phyloP scores from a whole-genome alignment of 2,113 vertebrate genomes.

The Hucho hucho region DNA sequence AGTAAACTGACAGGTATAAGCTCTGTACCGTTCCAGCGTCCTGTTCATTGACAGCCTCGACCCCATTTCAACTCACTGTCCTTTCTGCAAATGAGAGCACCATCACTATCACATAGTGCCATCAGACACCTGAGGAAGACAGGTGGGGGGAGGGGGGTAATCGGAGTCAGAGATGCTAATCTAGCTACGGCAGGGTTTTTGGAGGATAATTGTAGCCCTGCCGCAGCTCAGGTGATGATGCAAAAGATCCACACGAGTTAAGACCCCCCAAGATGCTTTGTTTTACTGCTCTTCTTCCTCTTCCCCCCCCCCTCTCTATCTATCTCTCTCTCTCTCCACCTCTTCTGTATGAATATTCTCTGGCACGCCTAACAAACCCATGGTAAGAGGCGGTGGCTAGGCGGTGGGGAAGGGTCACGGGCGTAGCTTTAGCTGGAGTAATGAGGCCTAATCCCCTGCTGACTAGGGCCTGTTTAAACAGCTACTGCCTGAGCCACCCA shows the following conservation, averaged over 20 bases:
- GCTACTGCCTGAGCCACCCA: slow-evolving; percentile 86
- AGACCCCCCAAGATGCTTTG: slow-evolving; percentile 11
- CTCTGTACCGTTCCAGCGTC: slow-evolving; percentile 41
- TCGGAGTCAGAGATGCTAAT: slow-evolving; percentile 73
- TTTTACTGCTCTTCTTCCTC: slow-evolving; percentile 23
- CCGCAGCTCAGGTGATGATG: slow-evolving; percentile 70
- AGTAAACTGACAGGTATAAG: slow-evolving; percentile 28
- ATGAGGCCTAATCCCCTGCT: slow-evolving; percentile 96
- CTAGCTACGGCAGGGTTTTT: slow-evolving; percentile 67
- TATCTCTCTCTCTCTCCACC: slow-evolving; percentile 13
- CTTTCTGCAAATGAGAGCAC: slow-evolving; percentile 60
- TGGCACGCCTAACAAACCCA: slow-evolving; percentile 81
- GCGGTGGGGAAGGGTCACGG: slow-evolving; percentile 77
- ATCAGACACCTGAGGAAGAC: slow-evolving; percentile 73
- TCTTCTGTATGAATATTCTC: slow-evolving; percentile 80
- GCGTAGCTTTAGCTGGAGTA: slow-evolving; percentile 97
- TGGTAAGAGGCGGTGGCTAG: slow-evolving; percentile 63
- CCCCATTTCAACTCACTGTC: slow-evolving; percentile 57
- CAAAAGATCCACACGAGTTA: slow-evolving; percentile 37
- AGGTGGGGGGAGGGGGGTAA: slow-evolving; percentile 61
- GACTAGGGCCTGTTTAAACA: slow-evolving; percentile 84
- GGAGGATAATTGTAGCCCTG: slow-evolving; percentile 76
- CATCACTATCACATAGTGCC: slow-evolving; percentile 71
- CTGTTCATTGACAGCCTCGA: slow-evolving; percentile 51
- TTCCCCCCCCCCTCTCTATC: slow-evolving; percentile 1